A percentile compares a stretch with the other conserved stretches of the same genome.
Evolutionary conservation across 2,888 invertebrate genomes (phyloP).

Genomic region (Lacanobia wlatinum): DNA sequence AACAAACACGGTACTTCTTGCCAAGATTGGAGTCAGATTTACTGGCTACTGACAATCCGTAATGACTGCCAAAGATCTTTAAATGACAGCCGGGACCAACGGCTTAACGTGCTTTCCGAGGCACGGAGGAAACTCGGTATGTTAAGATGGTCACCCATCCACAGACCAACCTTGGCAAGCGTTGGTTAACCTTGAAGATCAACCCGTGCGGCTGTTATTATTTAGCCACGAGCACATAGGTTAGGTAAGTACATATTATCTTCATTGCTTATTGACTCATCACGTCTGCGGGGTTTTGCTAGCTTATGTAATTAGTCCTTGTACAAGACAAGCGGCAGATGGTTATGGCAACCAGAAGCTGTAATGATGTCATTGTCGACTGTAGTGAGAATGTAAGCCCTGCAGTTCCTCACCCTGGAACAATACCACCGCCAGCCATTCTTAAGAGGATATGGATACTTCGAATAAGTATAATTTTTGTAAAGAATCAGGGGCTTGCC

Average conservation of each 20-base stretch:
- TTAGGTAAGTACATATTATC: background rate
- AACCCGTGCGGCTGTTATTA: too few relatives aligned
- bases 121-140: too few relatives aligned
- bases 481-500: conserved; percentile 78
- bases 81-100: too few relatives aligned
- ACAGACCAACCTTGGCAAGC: too few relatives aligned
- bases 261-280: background rate
- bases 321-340: conserved; percentile 56
- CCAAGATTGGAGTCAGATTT: too few relatives aligned
- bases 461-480: conserved; percentile 80
- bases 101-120: too few relatives aligned
- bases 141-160: too few relatives aligned
- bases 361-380: conserved; percentile 71
- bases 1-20: too few relatives aligned
- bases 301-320: background rate
- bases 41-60: too few relatives aligned
- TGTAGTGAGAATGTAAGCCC: conserved; percentile 78
- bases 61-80: too few relatives aligned
- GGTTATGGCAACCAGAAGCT: conserved; percentile 73
- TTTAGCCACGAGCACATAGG: too few relatives aligned
- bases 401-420: conserved; percentile 80
- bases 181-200: too few relatives aligned
- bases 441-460: conserved; percentile 76
- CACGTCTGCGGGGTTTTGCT: background rate
- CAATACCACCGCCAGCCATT: conserved; percentile 84